These are phyloP conservation scores for Coracias cyanogaster DNA, from an alignment of 2,797 vertebrate species.

Conservation along the genomic window DNA sequence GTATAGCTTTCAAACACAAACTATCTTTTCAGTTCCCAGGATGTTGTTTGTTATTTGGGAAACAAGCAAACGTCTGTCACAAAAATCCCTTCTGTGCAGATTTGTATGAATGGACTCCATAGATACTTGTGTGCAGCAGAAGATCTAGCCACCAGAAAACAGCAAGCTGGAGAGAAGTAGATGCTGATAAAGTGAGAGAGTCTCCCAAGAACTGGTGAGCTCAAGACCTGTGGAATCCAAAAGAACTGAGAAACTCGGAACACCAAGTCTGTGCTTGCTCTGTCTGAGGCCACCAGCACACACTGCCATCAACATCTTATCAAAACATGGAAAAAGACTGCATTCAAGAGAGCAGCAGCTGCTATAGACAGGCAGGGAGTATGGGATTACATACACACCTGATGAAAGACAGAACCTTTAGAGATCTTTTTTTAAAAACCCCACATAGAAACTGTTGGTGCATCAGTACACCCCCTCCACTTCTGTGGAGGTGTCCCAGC, in stretches of 20 bases:
- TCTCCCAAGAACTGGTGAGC: background rate
- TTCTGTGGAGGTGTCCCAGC: background rate
- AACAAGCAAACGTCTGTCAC: background rate
- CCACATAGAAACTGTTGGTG: background rate
- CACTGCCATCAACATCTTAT: background rate
- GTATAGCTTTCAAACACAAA: background rate
- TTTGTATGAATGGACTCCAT: background rate
- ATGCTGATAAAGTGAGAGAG: background rate
- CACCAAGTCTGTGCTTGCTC: background rate
- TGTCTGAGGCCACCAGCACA: background rate
- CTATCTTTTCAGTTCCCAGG: background rate
- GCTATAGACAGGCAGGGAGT: background rate
- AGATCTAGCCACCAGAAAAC: background rate
- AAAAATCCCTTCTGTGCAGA: background rate
- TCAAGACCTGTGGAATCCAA: background rate
- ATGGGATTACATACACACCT: background rate
- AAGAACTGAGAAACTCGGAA: background rate
- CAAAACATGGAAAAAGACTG: background rate
- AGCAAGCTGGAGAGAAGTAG: background rate
- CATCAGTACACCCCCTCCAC: background rate
- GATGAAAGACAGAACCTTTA: background rate
- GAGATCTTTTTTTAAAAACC: background rate
- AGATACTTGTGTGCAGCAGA: background rate
- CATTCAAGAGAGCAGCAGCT: background rate
- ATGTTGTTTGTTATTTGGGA: background rate